Evolutionary conservation across 92 coral and sea anemone genomes (phyloP).

Genomic region (Bergia puertoricense): DNA sequence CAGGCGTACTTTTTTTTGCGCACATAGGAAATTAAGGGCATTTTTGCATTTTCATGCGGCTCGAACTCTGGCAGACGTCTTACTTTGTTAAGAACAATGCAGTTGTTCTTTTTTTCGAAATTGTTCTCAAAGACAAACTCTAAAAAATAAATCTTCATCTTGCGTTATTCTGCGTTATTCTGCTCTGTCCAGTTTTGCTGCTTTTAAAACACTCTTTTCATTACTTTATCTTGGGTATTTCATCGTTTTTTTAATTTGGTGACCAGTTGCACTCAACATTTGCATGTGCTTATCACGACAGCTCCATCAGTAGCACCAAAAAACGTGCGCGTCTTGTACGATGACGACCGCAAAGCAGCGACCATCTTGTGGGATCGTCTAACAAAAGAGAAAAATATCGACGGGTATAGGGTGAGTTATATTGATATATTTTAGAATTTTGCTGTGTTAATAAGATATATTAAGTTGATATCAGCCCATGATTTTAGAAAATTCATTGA

Average conservation of each 20-base stretch:
- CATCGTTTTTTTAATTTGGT: background rate
- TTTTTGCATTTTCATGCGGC: background rate
- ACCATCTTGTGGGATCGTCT: conserved; percentile 70
- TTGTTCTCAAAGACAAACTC: too few species aligned
- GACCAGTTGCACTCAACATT: too few species aligned
- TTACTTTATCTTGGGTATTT: background rate
- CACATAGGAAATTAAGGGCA: background rate
- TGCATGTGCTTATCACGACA: conserved; percentile 23
- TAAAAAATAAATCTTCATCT: too few species aligned
- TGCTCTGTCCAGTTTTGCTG: background rate
- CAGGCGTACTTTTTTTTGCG: too few species aligned
- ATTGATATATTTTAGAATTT: too few species aligned
- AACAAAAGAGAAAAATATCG: conserved; percentile 50
- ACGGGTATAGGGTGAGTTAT: conserved; percentile 85
- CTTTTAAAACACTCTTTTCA: background rate
- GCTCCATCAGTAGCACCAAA: conserved; percentile 76
- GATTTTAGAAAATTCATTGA: too few species aligned
- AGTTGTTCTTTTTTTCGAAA: too few species aligned
- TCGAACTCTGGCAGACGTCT: background rate
- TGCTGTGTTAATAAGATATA: too few species aligned
- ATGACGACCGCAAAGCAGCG: conserved; percentile 59
- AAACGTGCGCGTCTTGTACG: conserved; percentile 64
- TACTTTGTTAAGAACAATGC: background rate
- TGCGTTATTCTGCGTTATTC: background rate
- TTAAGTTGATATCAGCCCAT: too few species aligned